Conservation (phyloP, 2,797 vertebrate genomes). For the Crocidura indochinensis region DNA sequence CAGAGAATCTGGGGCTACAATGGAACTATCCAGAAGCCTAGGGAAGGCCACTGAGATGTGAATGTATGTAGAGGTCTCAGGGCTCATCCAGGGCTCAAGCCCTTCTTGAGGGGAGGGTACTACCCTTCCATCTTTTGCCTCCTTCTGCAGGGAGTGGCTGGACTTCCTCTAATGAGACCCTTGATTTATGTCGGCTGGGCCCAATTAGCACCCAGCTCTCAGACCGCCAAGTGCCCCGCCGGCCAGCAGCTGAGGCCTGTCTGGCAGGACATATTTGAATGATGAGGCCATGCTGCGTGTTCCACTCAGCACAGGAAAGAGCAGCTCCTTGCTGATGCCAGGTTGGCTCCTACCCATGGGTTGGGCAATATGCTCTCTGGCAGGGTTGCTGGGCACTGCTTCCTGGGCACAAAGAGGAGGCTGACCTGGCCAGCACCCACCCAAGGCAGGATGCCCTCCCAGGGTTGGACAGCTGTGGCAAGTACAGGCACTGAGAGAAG, state of each 20-base stretch:
- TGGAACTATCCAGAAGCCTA: neutral
- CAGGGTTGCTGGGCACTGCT: constrained; percentile 52
- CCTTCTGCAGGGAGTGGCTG: constrained; percentile 65
- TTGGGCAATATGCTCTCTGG: constrained; percentile 80
- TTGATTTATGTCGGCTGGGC: constrained; percentile 76
- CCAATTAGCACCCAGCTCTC: constrained; percentile 77
- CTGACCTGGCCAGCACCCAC: constrained; percentile 28
- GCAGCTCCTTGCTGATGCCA: constrained; percentile 79
- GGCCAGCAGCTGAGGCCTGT: constrained; percentile 89
- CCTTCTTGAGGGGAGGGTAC: neutral
- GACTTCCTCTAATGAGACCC: constrained; percentile 77
- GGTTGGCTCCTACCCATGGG: constrained; percentile 66
- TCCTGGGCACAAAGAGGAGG: constrained; percentile 38
- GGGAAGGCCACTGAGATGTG: neutral
- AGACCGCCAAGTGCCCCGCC: constrained; percentile 75
- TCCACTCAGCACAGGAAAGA: constrained; percentile 76
- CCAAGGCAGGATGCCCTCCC: constrained; percentile 53
- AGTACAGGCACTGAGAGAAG: constrained; percentile 39
- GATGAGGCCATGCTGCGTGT: constrained; percentile 87
- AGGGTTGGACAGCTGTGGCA: constrained; percentile 17
- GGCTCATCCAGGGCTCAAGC: neutral
- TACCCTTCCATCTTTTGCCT: constrained; percentile 61
- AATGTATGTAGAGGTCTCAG: neutral
- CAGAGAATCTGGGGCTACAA: neutral
- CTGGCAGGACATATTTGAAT: constrained; percentile 90